Percentiles rank a stretch among this genome's conserved stretches.
phyloP scores from a whole-genome alignment of 2,113 vertebrate genomes.

The Sorex araneus region DNA sequence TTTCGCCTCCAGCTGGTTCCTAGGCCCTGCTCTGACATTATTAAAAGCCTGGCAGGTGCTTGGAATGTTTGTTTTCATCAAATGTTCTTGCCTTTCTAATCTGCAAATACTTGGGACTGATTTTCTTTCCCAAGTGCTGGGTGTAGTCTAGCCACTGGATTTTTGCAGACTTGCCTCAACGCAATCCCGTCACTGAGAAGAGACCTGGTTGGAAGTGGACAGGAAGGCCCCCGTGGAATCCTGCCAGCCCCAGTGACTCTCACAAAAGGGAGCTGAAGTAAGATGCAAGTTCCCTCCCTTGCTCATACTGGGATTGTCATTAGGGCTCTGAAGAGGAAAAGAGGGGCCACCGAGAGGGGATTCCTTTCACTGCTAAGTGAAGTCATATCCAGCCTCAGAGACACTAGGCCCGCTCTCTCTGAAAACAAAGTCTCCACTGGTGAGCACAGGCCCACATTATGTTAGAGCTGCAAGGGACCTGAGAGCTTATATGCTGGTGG shows the following conservation, averaged over 20 bases:
- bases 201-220: constrained; percentile 6
- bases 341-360: not conserved
- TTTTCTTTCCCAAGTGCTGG: constrained; percentile 49
- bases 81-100: constrained; percentile 70
- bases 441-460: not conserved
- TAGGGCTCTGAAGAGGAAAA: not conserved
- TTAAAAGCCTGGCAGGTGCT: constrained; percentile 79
- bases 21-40: constrained; percentile 76
- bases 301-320: not conserved
- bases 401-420: not conserved
- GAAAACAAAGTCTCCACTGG: not conserved
- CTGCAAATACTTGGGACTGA: constrained; percentile 60
- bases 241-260: not conserved
- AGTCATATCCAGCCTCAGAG: not conserved
- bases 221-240: constrained; percentile 15
- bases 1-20: constrained; percentile 78
- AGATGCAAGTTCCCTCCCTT: not conserved
- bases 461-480: not conserved
- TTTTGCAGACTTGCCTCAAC: constrained; percentile 25
- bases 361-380: not conserved
- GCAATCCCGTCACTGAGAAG: constrained; percentile 59
- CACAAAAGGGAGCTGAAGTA: constrained; percentile 12
- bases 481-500: not conserved
- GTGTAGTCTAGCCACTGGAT: constrained; percentile 36
- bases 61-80: constrained; percentile 76